Evolutionary conservation across 2,113 vertebrate genomes (phyloP).

Genomic region (Poeciliopsis occidentalis): DNA sequence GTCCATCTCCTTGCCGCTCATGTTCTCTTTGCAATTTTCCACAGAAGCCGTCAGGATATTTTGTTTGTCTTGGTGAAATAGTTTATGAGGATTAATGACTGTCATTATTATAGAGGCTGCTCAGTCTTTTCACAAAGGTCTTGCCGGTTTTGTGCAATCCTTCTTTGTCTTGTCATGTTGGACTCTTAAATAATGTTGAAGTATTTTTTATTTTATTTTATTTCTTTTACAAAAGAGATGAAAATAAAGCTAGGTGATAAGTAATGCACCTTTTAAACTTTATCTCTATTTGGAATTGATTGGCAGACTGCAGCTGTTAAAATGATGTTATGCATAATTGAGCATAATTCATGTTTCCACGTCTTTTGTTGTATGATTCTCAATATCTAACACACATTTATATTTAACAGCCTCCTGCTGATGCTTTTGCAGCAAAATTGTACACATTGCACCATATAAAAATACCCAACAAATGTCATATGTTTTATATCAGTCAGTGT

Average conservation of each 20-base stretch:
- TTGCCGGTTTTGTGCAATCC: neutral
- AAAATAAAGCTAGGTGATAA: neutral
- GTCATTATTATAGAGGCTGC: constrained; percentile 2
- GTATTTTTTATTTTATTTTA: constrained; percentile 9
- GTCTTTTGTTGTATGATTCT: constrained; percentile 7
- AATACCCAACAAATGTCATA: constrained; percentile 31
- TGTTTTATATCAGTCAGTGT: constrained; percentile 18
- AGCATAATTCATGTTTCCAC: neutral
- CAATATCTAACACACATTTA: constrained; percentile 1
- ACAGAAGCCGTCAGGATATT: neutral
- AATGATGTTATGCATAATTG: neutral
- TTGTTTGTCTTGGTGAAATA: constrained; percentile 1
- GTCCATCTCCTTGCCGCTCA: neutral
- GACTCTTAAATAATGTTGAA: neutral
- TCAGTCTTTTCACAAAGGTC: constrained; percentile 1
- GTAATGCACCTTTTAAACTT: neutral
- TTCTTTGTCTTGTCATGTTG: neutral
- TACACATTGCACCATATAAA: constrained; percentile 34
- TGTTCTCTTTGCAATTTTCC: constrained; percentile 13
- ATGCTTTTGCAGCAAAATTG: constrained; percentile 41
- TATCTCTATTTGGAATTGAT: neutral
- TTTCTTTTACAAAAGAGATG: neutral
- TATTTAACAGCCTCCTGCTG: constrained; percentile 34
- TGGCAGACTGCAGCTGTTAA: too few relatives aligned
- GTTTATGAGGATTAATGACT: constrained; percentile 7